Base-by-base conservation (phyloP, 1,140 invertebrate species). In the Zaprionus inermis region DNA sequence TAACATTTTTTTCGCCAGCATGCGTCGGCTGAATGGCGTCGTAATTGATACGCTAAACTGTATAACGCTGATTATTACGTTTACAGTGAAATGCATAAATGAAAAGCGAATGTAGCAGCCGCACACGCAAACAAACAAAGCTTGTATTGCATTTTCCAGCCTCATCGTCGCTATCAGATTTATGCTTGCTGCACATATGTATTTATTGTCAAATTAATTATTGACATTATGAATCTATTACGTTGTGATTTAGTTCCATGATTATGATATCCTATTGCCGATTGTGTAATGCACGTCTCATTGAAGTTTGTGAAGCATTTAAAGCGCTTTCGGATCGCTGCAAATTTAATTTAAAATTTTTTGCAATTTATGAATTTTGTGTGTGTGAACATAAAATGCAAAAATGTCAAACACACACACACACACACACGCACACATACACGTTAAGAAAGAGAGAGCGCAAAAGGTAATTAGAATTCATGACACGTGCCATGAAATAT, bases 41-140 rank as follows among this genome's bases (percentile, higher is more conserved):
- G 85, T 89, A 90, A 89, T 89, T 89, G 84, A 89, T 89, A 84
- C 85, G 78, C 84, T 90, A 90, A 89, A 85, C 85, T 89, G 81
- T 75, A 88, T 89, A 89, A 74, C 72, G 81, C 56, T 79, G 84
- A 85, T 90, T 90, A 90, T 89, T 77, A 73, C 78, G 79, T 88
- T 84, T 84, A 78, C 78, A 80, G 74, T 75, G 54, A 81, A 76
- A 79, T 88, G 73, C 72, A 72, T 72, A 76, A 77, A 79, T 82
- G 83, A 73, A 88, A 59, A 54, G 58, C 60, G 51, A 52, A 22
- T 5, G 14, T 16, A 5, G 38, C 38, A 9, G n/a, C 7, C 38
- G 16, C 38, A 41, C 24, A 38, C 20, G 32, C 0, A 41, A 51
- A 51, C 46, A 49, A n/a, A 20, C 28, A 66, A 57, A 16, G 63